Percentiles rank a stretch among this genome's conserved stretches.
These are phyloP conservation scores for human (Homo sapiens) DNA, from an alignment of 2,113 vertebrate genomes.

Conservation along the genomic window DNA sequence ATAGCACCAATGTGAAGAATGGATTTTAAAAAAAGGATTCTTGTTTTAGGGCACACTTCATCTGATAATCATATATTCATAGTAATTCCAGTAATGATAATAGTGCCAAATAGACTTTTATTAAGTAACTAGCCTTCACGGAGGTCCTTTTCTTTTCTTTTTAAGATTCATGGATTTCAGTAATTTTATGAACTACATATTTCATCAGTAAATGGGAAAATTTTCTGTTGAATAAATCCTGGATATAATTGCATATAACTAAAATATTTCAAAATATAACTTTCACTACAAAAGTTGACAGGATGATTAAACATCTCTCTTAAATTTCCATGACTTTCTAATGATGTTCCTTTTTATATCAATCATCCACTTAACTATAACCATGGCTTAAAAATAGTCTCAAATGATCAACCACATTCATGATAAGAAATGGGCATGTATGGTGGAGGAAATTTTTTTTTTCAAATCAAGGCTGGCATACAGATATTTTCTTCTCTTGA, in stretches of 20 bases:
- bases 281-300: constrained; percentile 8
- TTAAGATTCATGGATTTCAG: background rate
- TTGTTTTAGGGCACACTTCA: background rate
- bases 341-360: background rate
- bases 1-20: background rate
- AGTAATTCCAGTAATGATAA: background rate
- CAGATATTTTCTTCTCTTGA: background rate
- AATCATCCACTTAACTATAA: background rate
- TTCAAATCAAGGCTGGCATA: background rate
- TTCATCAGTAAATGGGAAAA: constrained; percentile 29
- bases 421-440: background rate
- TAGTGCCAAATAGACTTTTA: background rate
- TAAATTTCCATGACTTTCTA: background rate
- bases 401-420: background rate
- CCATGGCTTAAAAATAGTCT: background rate
- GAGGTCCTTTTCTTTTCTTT: background rate
- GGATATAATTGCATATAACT: background rate
- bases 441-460: background rate
- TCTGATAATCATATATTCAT: background rate
- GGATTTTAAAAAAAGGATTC: background rate
- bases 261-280: background rate
- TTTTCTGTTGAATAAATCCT: background rate
- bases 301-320: background rate
- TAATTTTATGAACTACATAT: background rate
- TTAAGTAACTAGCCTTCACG: background rate